These are phyloP conservation scores for Scaptomyza parva DNA, from an alignment of 2,888 invertebrate species.

Conservation along the genomic window DNA sequence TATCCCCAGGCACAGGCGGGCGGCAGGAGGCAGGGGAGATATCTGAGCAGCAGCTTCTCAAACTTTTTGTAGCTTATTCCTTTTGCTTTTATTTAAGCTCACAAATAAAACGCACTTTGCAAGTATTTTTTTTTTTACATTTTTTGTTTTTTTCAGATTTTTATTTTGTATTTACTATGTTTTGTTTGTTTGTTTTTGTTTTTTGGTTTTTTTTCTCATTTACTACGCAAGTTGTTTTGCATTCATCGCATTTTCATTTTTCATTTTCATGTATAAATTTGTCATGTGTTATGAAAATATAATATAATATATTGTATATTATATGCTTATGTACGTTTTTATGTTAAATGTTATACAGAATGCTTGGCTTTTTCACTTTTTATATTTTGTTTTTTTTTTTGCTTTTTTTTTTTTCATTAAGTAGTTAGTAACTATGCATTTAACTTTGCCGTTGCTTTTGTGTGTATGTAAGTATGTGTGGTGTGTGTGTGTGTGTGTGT, in stretches of 20 bases:
- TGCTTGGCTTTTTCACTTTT: conserved; percentile 69
- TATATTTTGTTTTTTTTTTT: conserved; percentile 1
- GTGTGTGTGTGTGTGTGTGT: conserved; percentile 21
- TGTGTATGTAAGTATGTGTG: conserved; percentile 34
- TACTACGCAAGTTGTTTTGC: conserved; percentile 77
- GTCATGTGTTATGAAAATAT: conserved; percentile 80
- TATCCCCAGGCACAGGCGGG: too few relatives aligned
- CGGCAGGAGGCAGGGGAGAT: too few relatives aligned
- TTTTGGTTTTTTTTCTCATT: conserved; percentile 62
- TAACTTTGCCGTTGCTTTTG: conserved; percentile 65
- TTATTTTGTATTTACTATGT: conserved; percentile 78
- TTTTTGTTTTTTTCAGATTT: conserved; percentile 64
- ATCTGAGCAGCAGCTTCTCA: conserved; percentile 29
- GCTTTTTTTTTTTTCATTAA: conserved; percentile 40
- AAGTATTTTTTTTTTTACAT: conserved; percentile 46
- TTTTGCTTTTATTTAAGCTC: conserved; percentile 2
- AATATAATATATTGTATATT: conserved; percentile 74
- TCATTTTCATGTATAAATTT: conserved; percentile 74
- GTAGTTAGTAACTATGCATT: conserved; percentile 75
- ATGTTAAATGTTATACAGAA: conserved; percentile 75
- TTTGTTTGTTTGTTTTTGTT: conserved; percentile 47
- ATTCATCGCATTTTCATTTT: conserved; percentile 60
- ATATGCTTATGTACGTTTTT: conserved; percentile 74
- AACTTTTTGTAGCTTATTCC: background rate
- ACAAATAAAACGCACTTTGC: conserved; percentile 63